phyloP scores from a whole-genome alignment of 2,113 vertebrate species.

The Mirounga angustirostris region DNA sequence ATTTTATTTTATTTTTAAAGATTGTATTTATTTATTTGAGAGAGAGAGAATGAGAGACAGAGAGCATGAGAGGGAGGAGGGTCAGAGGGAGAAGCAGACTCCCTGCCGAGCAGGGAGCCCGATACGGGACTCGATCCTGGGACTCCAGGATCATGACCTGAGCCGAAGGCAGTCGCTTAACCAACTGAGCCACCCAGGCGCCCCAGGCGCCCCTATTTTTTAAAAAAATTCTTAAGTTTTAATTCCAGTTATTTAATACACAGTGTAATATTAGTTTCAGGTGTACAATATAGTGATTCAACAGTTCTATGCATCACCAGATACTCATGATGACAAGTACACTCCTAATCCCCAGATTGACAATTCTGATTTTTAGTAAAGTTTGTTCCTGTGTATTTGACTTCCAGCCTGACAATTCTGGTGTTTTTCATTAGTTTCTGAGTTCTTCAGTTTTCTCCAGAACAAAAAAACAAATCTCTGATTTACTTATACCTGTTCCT shows the following conservation, averaged over 20 bases:
- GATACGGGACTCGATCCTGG: too few species aligned
- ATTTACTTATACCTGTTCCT: conserved; percentile 1
- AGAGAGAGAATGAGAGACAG: too few species aligned
- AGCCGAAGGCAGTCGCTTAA: not conserved
- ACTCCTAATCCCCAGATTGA: not conserved
- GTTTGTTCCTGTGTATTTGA: conserved; percentile 21
- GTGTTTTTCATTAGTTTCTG: not conserved
- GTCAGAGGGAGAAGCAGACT: too few species aligned
- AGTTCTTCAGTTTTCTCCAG: not conserved
- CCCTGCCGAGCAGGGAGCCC: too few species aligned
- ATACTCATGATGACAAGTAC: not conserved
- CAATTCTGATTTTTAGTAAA: conserved; percentile 19
- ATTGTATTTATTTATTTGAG: too few species aligned
- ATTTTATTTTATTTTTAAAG: not conserved
- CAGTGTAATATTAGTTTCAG: not conserved
- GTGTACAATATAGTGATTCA: not conserved
- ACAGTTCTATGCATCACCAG: not conserved
- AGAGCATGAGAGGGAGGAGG: too few species aligned
- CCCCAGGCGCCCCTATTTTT: not conserved
- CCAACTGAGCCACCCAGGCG: not conserved
- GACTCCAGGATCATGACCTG: not conserved
- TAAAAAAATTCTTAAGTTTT: not conserved
- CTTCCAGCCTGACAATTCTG: not conserved
- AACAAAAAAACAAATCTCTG: not conserved
- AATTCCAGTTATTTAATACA: not conserved